Evolutionary conservation across 2,888 invertebrate species (phyloP).

Genomic region (Euplexia lucipara): DNA sequence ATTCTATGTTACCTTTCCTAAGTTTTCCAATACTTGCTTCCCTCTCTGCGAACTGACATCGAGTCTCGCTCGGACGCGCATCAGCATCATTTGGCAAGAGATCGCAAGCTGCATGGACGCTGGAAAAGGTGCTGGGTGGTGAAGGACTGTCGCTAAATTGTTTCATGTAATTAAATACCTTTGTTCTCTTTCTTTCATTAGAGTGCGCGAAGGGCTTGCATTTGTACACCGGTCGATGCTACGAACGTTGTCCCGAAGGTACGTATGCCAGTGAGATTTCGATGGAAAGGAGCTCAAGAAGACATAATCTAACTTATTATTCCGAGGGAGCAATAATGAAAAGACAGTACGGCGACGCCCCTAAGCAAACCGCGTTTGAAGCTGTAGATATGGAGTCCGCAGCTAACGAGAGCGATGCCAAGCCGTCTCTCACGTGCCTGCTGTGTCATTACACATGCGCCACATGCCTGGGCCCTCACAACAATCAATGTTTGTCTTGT

Average conservation of each 20-base stretch:
- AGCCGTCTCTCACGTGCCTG: constrained; percentile 89
- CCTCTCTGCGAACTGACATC: constrained; percentile 75
- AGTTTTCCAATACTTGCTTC: constrained; percentile 71
- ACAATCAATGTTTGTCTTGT: constrained; percentile 93
- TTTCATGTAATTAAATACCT: constrained; percentile 79
- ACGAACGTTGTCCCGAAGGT: constrained; percentile 90
- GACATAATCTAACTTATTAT: constrained; percentile 83
- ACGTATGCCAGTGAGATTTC: constrained; percentile 86
- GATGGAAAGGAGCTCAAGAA: constrained; percentile 81
- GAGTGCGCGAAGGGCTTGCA: constrained; percentile 92
- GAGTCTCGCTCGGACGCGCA: constrained; percentile 76
- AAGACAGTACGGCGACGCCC: constrained; percentile 72
- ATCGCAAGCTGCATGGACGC: constrained; percentile 87
- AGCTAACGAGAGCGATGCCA: constrained; percentile 65
- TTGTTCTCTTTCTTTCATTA: constrained; percentile 90
- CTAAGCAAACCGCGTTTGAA: constrained; percentile 74
- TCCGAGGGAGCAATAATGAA: constrained; percentile 77
- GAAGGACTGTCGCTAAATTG: constrained; percentile 77
- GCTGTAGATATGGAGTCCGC: constrained; percentile 81
- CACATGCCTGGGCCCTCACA: constrained; percentile 92
- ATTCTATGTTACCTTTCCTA: constrained; percentile 79
- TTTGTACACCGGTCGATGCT: constrained; percentile 92
- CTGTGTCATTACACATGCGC: constrained; percentile 95
- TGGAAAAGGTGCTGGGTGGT: constrained; percentile 87
- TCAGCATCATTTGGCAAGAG: constrained; percentile 82